Percentiles rank a stretch among this genome's conserved stretches.
Conservation (phyloP, 2,888 invertebrate species). For the Mesorhabditis belari region DNA sequence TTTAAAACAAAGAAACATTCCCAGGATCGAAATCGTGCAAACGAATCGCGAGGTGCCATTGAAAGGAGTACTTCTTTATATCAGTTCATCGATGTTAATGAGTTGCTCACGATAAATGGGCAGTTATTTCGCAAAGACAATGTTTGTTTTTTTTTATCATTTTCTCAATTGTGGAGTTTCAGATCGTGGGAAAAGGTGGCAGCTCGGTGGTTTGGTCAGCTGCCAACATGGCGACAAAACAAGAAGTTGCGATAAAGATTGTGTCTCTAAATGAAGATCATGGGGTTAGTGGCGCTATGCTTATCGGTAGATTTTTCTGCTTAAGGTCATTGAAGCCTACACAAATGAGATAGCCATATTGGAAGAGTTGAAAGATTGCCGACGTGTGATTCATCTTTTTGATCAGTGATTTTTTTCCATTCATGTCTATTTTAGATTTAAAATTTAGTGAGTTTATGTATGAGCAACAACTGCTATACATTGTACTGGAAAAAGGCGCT, state of each 20-base stretch:
- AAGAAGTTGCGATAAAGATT: constrained; percentile 61
- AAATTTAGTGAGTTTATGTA: neutral
- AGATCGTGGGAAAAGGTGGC: constrained; percentile 73
- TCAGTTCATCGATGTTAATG: neutral
- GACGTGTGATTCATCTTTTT: constrained; percentile 74
- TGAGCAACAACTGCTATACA: constrained; percentile 62
- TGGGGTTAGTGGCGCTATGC: constrained; percentile 64
- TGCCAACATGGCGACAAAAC: constrained; percentile 61
- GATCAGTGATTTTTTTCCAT: constrained; percentile 69
- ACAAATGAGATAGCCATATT: constrained; percentile 81
- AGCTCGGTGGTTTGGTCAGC: constrained; percentile 70
- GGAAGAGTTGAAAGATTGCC: constrained; percentile 69
- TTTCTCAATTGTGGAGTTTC: neutral
- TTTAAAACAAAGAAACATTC: no score
- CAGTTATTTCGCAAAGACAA: neutral
- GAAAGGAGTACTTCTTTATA: neutral
- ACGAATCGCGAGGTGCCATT: neutral
- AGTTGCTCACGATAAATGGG: neutral
- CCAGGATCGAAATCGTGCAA: no score
- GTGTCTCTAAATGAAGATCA: constrained; percentile 66
- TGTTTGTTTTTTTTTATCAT: neutral
- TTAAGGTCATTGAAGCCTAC: constrained; percentile 67
- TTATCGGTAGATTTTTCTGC: neutral
- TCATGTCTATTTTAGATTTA: neutral
- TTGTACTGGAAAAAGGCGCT: constrained; percentile 88